Conservation (phyloP, 2,113 vertebrate species). For the Struthidea cinerea region DNA sequence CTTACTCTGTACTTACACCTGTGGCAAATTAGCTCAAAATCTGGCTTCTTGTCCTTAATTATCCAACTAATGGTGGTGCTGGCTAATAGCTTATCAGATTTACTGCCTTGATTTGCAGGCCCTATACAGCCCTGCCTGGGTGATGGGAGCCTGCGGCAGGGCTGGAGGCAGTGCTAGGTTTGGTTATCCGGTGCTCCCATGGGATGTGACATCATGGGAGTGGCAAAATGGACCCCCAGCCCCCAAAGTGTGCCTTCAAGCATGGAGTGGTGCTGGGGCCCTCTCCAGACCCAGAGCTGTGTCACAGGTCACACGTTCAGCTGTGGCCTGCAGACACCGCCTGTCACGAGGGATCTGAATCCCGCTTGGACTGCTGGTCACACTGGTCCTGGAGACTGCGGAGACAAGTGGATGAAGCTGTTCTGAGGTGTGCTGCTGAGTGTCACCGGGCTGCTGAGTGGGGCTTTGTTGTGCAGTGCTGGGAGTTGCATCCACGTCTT, state of each 20-base stretch:
- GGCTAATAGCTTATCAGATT: not conserved
- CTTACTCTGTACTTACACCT: not conserved
- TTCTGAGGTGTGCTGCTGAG: not conserved
- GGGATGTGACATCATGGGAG: fast-evolving
- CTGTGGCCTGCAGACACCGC: fast-evolving
- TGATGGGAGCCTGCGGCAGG: fast-evolving
- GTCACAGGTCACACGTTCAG: no score
- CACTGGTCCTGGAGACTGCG: fast-evolving
- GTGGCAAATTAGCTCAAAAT: not conserved
- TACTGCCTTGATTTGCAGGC: fast-evolving
- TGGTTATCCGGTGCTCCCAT: fast-evolving
- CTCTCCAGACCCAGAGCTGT: not conserved
- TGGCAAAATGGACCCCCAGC: no score
- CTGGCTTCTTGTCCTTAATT: not conserved
- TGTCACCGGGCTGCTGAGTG: not conserved
- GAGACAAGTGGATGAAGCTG: not conserved
- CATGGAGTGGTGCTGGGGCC: fast-evolving
- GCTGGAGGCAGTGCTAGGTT: not conserved
- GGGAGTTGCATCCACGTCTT: fast-evolving
- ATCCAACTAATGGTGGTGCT: not conserved
- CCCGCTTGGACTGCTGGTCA: not conserved
- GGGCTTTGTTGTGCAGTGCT: fast-evolving
- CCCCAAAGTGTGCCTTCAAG: not conserved
- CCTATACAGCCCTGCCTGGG: fast-evolving
- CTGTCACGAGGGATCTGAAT: fast-evolving